A percentile compares a stretch with the other conserved stretches of the same genome.
Conservation (phyloP, 1,140 invertebrate species). For the Sitobion miscanthi region DNA sequence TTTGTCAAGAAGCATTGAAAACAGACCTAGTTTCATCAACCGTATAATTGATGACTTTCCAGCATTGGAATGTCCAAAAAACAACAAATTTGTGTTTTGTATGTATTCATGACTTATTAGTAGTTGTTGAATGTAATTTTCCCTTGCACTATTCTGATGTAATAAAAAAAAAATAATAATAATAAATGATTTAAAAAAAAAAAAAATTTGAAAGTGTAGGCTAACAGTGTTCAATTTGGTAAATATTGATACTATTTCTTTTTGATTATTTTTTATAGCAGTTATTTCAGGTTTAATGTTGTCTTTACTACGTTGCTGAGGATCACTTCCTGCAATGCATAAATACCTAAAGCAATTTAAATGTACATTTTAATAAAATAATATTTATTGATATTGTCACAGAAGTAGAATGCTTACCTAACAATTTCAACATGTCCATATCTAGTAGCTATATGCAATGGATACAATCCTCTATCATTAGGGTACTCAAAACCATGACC, state of each 20-base stretch:
- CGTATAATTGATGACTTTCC: conserved; percentile 80
- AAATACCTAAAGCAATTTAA: conserved; percentile 66
- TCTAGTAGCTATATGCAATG: conserved; percentile 49
- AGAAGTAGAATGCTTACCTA: conserved; percentile 57
- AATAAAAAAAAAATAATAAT: neutral
- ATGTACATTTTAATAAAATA: neutral
- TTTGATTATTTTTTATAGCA: conserved; percentile 79
- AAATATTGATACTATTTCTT: conserved; percentile 76
- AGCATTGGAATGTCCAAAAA: conserved; percentile 78
- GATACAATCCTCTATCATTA: conserved; percentile 43
- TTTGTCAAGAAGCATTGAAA: conserved; percentile 49
- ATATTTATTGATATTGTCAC: neutral
- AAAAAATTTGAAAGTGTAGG: conserved; percentile 55
- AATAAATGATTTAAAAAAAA: conserved; percentile 26
- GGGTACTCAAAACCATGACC: conserved; percentile 33
- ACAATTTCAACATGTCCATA: conserved; percentile 52
- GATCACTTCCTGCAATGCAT: conserved; percentile 75
- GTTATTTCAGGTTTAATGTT: conserved; percentile 83
- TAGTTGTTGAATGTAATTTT: conserved; percentile 75
- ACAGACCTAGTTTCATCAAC: conserved; percentile 38
- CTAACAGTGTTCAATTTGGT: conserved; percentile 74
- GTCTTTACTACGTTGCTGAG: conserved; percentile 73
- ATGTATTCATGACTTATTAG: conserved; percentile 71
- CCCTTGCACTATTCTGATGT: conserved; percentile 66
- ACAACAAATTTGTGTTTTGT: conserved; percentile 74